A percentile compares a stretch with the other conserved stretches of the same genome.
These are phyloP conservation scores for Gallinago media DNA, from an alignment of 2,113 vertebrate genomes.

Conservation along the genomic window DNA sequence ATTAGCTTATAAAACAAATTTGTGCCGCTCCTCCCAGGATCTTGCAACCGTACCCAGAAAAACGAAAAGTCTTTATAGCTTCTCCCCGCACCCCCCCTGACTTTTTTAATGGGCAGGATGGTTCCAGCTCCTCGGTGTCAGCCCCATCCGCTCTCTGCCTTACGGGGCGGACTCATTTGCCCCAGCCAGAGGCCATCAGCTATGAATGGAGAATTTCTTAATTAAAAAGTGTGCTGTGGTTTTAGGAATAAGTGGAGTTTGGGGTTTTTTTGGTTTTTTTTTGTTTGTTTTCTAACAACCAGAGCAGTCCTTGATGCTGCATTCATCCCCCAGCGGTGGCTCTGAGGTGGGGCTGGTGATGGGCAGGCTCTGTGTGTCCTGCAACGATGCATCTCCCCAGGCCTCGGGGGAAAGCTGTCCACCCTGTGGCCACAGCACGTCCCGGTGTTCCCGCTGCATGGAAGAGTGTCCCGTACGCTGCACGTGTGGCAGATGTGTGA, in stretches of 20 bases:
- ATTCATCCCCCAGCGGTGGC: not conserved
- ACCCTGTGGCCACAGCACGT: fast-evolving
- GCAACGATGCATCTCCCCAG: not conserved
- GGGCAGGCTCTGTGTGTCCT: not conserved
- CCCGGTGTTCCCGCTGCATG: not conserved
- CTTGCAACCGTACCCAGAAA: constrained; percentile 37
- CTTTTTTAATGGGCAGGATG: constrained; percentile 8
- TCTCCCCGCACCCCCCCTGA: not conserved
- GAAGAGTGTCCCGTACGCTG: too few species aligned
- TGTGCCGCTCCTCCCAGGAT: constrained; percentile 55
- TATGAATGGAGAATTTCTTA: constrained; percentile 27
- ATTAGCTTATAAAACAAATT: constrained; percentile 69
- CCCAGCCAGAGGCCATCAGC: constrained; percentile 29
- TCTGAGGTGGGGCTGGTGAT: not conserved
- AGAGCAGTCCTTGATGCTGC: not conserved
- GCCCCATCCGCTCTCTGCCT: not conserved
- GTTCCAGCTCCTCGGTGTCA: not conserved
- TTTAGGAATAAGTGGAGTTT: constrained; percentile 6
- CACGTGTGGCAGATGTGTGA: not conserved
- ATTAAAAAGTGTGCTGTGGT: constrained; percentile 57
- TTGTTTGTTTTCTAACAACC: not conserved
- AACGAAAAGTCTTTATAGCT: constrained; percentile 23
- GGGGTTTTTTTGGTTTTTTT: not conserved
- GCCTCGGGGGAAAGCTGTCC: not conserved
- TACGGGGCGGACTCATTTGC: not conserved